phyloP scores from a whole-genome alignment of 2,797 vertebrate genomes.

The Mionectes olivaceus region DNA sequence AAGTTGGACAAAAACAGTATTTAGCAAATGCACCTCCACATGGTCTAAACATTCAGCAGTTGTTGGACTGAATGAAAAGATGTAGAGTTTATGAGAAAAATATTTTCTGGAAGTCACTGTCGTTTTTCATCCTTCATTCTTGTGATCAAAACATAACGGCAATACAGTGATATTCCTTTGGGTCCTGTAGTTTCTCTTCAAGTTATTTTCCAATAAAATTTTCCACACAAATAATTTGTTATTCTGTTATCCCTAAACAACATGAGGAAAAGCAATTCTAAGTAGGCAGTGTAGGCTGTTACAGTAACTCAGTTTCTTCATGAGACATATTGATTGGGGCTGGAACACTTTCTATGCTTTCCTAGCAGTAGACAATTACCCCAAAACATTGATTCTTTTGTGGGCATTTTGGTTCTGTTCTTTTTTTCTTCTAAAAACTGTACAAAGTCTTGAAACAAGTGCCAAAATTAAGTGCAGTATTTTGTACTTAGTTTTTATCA shows the following conservation, averaged over 20 bases:
- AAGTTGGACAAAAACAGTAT: constrained; percentile 32
- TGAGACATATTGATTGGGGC: background rate
- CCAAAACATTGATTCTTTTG: background rate
- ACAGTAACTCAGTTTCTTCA: background rate
- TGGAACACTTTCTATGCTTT: background rate
- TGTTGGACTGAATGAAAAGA: constrained; percentile 76
- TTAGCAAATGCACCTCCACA: background rate
- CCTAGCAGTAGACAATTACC: background rate
- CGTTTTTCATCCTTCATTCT: constrained; percentile 75
- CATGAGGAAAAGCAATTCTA: constrained; percentile 47
- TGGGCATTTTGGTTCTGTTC: background rate
- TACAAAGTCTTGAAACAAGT: background rate
- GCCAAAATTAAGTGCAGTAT: background rate
- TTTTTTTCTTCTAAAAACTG: background rate
- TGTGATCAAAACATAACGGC: constrained; percentile 76
- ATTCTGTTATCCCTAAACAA: constrained; percentile 74
- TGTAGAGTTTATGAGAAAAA: constrained; percentile 36
- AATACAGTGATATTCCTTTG: constrained; percentile 61
- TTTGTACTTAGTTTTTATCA: background rate
- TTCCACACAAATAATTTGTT: constrained; percentile 83
- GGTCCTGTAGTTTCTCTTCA: constrained; percentile 60
- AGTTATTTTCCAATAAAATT: constrained; percentile 82
- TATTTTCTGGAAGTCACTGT: constrained; percentile 43
- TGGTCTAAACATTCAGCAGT: constrained; percentile 74
- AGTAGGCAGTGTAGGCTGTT: background rate